These are phyloP conservation scores for Poecile montanus DNA, from an alignment of 2,797 vertebrate species.

Conservation along the genomic window DNA sequence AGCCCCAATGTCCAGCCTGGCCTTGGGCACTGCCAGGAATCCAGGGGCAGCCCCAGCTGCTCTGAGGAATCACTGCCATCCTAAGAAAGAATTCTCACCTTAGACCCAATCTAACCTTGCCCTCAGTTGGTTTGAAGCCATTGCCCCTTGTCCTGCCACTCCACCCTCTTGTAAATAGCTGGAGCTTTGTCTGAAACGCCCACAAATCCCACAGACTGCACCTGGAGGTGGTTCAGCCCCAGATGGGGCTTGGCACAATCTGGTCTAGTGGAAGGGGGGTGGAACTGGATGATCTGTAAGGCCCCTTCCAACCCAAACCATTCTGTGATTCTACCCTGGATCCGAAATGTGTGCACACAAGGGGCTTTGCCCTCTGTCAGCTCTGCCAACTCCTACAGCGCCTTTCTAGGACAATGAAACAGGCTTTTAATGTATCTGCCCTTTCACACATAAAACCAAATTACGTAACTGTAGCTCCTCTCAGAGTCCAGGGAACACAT, in stretches of 20 bases:
- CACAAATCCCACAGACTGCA: not conserved
- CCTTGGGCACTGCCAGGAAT: not conserved
- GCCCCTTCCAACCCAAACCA: not conserved
- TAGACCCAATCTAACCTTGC: not conserved
- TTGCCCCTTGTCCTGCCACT: not conserved
- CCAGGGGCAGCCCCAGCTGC: not conserved
- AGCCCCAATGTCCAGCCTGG: not conserved
- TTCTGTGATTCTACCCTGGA: too few species aligned
- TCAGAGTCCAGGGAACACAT: not conserved
- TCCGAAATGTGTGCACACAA: not conserved
- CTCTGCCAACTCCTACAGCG: not conserved
- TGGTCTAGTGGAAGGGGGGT: not conserved
- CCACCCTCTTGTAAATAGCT: not conserved
- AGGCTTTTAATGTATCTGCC: not conserved
- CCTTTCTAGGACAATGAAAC: not conserved
- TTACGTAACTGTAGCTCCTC: not conserved
- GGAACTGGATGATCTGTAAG: not conserved
- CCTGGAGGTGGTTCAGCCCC: not conserved
- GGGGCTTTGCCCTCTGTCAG: not conserved
- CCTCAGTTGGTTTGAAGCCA: not conserved
- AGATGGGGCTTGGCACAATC: not conserved
- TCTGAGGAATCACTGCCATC: not conserved
- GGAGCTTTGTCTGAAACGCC: not conserved
- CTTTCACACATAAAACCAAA: not conserved
- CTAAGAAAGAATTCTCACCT: not conserved